These are phyloP conservation scores for Montipora efflorescens DNA, from an alignment of 64 coral and sea anemone genomes.

Conservation along the genomic window DNA sequence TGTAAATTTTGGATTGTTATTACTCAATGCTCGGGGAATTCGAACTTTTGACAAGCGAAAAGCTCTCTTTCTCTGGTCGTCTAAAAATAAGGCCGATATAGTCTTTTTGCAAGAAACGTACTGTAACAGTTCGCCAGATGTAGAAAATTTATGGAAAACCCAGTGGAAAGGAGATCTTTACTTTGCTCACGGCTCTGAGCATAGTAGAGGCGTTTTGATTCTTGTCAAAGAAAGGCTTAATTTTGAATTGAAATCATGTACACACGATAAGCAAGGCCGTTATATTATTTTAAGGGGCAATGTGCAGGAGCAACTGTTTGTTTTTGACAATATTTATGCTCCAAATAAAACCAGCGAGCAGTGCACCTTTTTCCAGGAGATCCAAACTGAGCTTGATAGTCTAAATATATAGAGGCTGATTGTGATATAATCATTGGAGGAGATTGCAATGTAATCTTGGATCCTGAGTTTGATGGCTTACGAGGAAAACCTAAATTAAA, in stretches of 20 bases:
- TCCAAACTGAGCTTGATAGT: no score
- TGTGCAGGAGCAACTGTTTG: conserved; percentile 10
- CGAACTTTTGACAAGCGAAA: background rate
- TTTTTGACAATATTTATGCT: conserved; percentile 37
- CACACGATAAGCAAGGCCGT: background rate
- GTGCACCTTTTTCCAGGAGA: background rate
- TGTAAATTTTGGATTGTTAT: conserved; percentile 5
- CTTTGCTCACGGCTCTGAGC: no score
- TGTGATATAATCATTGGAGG: background rate
- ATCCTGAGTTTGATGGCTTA: background rate
- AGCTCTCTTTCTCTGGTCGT: background rate
- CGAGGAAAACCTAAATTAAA: conserved; percentile 25
- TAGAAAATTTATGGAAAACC: background rate
- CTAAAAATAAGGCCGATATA: background rate
- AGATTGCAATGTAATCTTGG: background rate
- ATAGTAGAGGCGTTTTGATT: no score
- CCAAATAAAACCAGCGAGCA: background rate
- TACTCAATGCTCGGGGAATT: background rate
- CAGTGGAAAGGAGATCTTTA: no score
- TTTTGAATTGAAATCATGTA: background rate
- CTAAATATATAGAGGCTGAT: background rate
- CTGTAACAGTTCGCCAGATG: background rate
- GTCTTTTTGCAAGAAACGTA: conserved; percentile 38
- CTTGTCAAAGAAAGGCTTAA: no score
- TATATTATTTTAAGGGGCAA: background rate